Percentiles rank a stretch among this genome's conserved stretches.
Evolutionary conservation across 2,797 vertebrate genomes (phyloP).

Genomic region (Dipus sagitta): DNA sequence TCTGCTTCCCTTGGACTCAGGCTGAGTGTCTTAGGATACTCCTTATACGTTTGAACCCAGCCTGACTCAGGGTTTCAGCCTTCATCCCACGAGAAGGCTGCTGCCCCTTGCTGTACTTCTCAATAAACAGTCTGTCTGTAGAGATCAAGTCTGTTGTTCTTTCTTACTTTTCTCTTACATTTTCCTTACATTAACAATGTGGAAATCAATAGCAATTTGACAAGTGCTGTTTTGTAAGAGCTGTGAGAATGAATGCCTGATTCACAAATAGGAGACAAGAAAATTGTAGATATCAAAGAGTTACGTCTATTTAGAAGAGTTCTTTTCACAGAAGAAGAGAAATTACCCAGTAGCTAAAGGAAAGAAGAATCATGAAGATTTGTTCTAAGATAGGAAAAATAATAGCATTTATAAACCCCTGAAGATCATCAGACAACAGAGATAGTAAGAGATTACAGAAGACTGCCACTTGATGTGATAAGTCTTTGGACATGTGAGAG

Average conservation of each 20-base stretch:
- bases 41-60: too few species aligned
- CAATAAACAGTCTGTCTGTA: too few species aligned
- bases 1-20: too few species aligned
- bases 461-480: not conserved
- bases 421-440: constrained; percentile 25
- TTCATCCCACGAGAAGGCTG: too few species aligned
- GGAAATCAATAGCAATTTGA: not conserved
- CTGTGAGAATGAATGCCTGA: not conserved
- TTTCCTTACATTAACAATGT: not conserved
- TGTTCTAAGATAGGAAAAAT: constrained; percentile 23
- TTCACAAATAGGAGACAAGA: constrained; percentile 25
- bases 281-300: constrained; percentile 35
- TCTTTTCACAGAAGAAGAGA: constrained; percentile 37
- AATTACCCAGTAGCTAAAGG: not conserved
- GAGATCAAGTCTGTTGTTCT: too few species aligned
- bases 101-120: too few species aligned
- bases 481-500: not conserved
- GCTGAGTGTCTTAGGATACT: too few species aligned
- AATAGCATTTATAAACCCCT: not conserved
- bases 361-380: not conserved
- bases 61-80: too few species aligned
- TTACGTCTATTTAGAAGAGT: not conserved
- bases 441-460: not conserved
- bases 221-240: not conserved
- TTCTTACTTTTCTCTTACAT: too few species aligned